A percentile compares a stretch with the other conserved stretches of the same genome.
Conservation (phyloP, 2,797 vertebrate species). For the Sebastes jordani region DNA sequence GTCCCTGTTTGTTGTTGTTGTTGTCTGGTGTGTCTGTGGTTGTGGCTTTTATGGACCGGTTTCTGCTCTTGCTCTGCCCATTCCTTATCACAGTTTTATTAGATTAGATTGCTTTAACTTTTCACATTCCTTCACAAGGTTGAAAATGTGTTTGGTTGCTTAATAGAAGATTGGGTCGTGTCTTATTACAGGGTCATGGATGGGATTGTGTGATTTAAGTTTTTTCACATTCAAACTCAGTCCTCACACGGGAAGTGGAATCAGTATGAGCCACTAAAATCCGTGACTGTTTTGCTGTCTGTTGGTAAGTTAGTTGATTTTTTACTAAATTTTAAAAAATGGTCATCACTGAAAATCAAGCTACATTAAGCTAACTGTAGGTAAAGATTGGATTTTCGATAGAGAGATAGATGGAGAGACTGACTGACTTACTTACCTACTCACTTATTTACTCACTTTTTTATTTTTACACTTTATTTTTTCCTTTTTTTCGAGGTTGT, state of each 20-base stretch:
- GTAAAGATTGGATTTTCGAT: no score
- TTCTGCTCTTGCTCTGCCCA: not conserved
- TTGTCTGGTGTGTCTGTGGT: slow-evolving; percentile 12
- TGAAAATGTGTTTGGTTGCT: not conserved
- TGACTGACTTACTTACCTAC: no score
- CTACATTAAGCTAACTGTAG: not conserved
- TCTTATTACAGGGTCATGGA: not conserved
- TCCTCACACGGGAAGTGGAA: no score
- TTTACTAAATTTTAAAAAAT: not conserved
- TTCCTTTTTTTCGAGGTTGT: no score
- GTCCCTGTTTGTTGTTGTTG: slow-evolving; percentile 48
- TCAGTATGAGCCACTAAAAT: not conserved
- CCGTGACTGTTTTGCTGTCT: not conserved
- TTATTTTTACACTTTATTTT: no score
- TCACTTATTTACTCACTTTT: no score
- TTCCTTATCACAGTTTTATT: not conserved
- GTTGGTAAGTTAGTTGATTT: not conserved
- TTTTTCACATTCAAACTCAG: not conserved
- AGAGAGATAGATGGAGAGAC: no score
- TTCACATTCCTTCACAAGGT: not conserved
- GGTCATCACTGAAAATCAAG: not conserved
- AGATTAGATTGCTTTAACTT: not conserved
- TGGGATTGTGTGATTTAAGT: not conserved
- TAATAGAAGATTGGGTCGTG: not conserved
- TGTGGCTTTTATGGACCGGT: slow-evolving; percentile 3